Evolutionary conservation across 2,113 vertebrate genomes (phyloP).

Genomic region (Pseudolaguvia tuberculata): DNA sequence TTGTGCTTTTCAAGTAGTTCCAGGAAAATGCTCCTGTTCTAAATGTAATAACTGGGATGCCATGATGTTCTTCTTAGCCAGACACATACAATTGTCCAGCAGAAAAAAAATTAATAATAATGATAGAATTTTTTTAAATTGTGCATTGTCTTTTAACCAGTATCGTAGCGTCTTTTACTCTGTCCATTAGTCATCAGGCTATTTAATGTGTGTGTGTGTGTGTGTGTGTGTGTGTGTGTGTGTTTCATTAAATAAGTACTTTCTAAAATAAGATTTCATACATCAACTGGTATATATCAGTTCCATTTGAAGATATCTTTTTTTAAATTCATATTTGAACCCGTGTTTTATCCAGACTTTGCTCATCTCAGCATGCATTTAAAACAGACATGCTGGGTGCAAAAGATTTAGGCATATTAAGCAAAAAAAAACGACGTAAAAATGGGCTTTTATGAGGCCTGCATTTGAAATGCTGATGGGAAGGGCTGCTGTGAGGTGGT

Average conservation of each 20-base stretch:
- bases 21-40: neutral
- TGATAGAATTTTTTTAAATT: neutral
- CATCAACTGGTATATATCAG: no score
- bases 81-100: neutral
- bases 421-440: slow-evolving; percentile 37
- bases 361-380: slow-evolving; percentile 36
- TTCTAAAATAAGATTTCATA: no score
- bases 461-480: slow-evolving; percentile 42
- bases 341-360: no score
- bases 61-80: neutral
- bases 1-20: neutral
- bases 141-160: neutral
- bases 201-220: neutral
- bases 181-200: neutral
- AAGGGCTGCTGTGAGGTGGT: slow-evolving; percentile 46
- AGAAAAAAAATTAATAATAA: neutral
- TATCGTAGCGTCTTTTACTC: no score
- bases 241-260: no score
- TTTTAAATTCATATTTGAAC: no score
- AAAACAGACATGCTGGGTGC: slow-evolving; percentile 37
- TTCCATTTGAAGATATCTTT: no score
- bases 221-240: neutral
- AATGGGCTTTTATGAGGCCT: slow-evolving; percentile 40
- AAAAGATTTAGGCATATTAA: slow-evolving; percentile 38
- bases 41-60: neutral